Evolutionary conservation across 1,140 invertebrate genomes (phyloP), one percentile per base, ranked within the genome.

Genomic region (Diachasma alloeum): DNA sequence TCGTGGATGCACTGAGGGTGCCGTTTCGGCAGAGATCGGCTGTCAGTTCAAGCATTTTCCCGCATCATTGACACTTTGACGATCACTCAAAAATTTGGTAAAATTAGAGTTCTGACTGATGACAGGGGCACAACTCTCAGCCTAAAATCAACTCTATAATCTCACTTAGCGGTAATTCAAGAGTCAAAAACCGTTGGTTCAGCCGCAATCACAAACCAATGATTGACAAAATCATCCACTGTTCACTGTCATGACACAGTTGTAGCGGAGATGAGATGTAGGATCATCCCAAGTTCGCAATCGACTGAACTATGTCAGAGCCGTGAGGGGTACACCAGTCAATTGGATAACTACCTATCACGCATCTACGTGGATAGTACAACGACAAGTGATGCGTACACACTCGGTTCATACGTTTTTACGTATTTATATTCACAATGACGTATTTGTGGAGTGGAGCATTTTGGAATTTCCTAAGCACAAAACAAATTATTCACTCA

Each of bases 341-440:
- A 89, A 89, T 89, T 89, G 86, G 82, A 89, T 89, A 89, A 89
- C 80, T 86, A 87, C 83, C 83, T 87, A 82, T 82, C 76, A 78
- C 83, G 81, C 82, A 82, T 77, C 44, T 53, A 77, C 80, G 74
- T 71, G 82, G 75, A 75, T 66, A 70, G 24, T 8, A 70, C 37
- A n/a, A 26, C 53, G 17, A 36, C 26, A 53, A 68, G 8, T 63
- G 48, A 37, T 26, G 67, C 31, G 17, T 70, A 56, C 66, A 74
- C 59, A 24, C 31, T 31, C 3, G 37, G 37, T 24, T 56, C 15
- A 59, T 46, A 11, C n/a, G 36, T 63, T 63, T 63, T 63, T 63
- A 9, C 6, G 13, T 24, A 63, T 63, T 63, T 26, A 63, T 19
- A 63, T 15, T 6, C 19, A 63, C 59, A 53, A 17, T n/a, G n/a